Percentiles rank a stretch among this genome's conserved stretches.
These are phyloP conservation scores for Villa cingulata DNA, from an alignment of 2,888 invertebrate species.

Conservation along the genomic window DNA sequence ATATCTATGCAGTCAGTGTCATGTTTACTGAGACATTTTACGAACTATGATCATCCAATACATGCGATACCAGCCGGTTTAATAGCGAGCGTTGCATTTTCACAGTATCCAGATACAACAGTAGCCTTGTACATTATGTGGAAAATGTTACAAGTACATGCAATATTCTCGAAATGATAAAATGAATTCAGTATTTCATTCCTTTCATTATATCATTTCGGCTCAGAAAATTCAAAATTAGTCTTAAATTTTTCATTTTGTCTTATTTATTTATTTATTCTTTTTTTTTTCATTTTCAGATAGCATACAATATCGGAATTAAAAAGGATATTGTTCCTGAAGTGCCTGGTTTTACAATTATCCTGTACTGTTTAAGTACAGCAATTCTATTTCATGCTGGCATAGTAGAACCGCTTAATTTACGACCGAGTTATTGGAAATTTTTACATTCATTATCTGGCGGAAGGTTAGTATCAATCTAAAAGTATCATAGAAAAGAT, in stretches of 20 bases:
- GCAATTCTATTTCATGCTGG: conserved; percentile 65
- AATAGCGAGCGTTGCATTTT: conserved; percentile 55
- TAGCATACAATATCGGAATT: conserved; percentile 57
- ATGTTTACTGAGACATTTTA: conserved; percentile 49
- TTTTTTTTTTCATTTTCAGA: conserved; percentile 32
- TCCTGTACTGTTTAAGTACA: conserved; percentile 64
- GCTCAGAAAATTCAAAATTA: too few relatives aligned
- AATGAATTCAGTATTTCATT: too few relatives aligned
- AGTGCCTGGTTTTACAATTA: conserved; percentile 52
- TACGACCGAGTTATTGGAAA: conserved; percentile 71
- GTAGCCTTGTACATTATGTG: conserved; percentile 70
- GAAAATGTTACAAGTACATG: conserved; percentile 62
- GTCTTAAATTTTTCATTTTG: too few relatives aligned
- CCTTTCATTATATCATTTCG: too few relatives aligned
- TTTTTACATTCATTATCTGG: conserved; percentile 64
- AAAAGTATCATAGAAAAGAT: not conserved
- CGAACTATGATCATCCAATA: conserved; percentile 44
- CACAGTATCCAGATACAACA: conserved; percentile 60
- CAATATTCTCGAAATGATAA: not conserved
- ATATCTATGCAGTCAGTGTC: conserved; percentile 40
- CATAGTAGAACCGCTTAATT: conserved; percentile 61
- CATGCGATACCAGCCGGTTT: conserved; percentile 59
- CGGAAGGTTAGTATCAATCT: conserved; percentile 42
- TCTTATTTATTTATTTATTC: too few relatives aligned
- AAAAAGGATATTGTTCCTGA: conserved; percentile 50